A percentile compares a stretch with the other conserved stretches of the same genome.
phyloP scores from a whole-genome alignment of 2,113 vertebrate genomes.

The Nicator chloris region DNA sequence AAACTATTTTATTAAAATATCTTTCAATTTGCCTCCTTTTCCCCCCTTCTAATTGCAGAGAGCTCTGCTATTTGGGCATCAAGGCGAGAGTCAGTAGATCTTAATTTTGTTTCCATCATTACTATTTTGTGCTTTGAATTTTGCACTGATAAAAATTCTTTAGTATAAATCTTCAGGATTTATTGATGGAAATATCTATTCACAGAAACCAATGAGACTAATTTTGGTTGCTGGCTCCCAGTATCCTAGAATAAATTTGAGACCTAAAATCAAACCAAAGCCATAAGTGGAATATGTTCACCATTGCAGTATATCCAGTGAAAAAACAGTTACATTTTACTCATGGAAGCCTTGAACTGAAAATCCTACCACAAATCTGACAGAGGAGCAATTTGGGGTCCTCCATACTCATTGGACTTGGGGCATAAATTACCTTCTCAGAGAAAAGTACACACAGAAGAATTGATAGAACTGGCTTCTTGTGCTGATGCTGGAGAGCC shows the following conservation, averaged over 20 bases:
- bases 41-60: neutral
- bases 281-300: neutral
- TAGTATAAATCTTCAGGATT: neutral
- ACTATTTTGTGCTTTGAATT: neutral
- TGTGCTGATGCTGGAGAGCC: neutral
- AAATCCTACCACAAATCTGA: neutral
- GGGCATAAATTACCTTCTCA: neutral
- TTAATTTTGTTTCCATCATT: neutral
- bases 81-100: neutral
- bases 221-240: neutral
- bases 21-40: neutral
- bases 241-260: neutral
- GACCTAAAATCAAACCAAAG: neutral
- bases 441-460: neutral
- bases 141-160: neutral
- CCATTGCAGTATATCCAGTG: neutral
- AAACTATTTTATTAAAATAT: neutral
- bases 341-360: neutral
- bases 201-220: neutral
- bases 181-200: neutral
- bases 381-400: neutral
- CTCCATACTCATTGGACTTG: neutral
- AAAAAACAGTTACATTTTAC: neutral
- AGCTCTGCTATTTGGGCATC: neutral
- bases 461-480: neutral